phyloP scores from a whole-genome alignment of 2,888 invertebrate genomes.

The Chymomyza caudatula region DNA sequence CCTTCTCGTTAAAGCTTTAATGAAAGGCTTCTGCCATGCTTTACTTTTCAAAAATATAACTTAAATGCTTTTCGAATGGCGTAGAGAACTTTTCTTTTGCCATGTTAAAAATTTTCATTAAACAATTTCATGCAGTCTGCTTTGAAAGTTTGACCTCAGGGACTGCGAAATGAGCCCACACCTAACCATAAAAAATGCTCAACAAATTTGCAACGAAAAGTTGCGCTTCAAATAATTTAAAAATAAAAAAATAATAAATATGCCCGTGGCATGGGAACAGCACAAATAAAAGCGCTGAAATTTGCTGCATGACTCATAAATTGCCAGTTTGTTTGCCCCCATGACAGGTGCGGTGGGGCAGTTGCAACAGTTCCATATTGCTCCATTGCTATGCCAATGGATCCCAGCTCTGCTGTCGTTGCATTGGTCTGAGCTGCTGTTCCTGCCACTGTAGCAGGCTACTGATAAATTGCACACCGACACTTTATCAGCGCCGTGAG shows the following conservation, averaged over 20 bases:
- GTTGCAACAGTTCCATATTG: too few species aligned
- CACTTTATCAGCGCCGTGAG: slow-evolving; percentile 58
- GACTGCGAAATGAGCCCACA: neutral
- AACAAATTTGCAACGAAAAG: neutral
- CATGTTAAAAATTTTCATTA: neutral
- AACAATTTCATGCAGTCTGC: neutral
- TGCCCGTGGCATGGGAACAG: neutral
- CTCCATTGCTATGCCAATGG: neutral
- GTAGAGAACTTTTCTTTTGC: neutral
- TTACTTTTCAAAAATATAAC: too few species aligned
- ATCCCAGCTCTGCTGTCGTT: slow-evolving; percentile 9
- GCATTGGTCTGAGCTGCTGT: neutral
- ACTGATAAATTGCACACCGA: slow-evolving; percentile 58
- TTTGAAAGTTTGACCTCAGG: neutral
- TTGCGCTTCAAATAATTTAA: slow-evolving; percentile 35
- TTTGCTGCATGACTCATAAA: slow-evolving; percentile 45
- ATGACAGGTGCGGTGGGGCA: too few species aligned
- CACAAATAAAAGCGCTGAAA: neutral
- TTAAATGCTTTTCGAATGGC: neutral
- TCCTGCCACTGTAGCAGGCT: neutral
- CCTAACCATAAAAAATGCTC: neutral
- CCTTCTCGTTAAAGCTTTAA: neutral
- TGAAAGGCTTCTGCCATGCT: too few species aligned
- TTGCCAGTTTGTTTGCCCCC: slow-evolving; percentile 43
- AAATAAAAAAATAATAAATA: neutral